A percentile compares a stretch with the other conserved stretches of the same genome.
phyloP scores from a whole-genome alignment of 1,140 invertebrate species.

The Solenopsis invicta region DNA sequence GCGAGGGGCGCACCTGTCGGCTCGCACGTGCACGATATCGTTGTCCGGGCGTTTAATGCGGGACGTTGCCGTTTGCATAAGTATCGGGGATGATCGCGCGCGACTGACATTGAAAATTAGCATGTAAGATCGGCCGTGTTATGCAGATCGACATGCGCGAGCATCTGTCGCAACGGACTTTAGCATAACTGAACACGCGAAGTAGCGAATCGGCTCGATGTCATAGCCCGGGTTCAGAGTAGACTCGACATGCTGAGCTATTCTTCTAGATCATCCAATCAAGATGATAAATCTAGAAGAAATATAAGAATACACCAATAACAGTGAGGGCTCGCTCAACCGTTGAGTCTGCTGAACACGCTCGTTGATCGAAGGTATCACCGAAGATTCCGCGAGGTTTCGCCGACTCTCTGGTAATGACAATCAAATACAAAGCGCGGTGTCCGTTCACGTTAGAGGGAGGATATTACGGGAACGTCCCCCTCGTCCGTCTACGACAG shows the following conservation, averaged over 20 bases:
- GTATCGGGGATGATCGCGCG: slow-evolving; percentile 4
- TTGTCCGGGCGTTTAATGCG: background rate
- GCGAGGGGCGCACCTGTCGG: background rate
- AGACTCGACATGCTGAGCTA: too few species aligned
- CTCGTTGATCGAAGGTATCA: background rate
- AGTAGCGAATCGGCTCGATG: background rate
- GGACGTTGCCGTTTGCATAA: background rate
- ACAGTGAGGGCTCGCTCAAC: too few species aligned
- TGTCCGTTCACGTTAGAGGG: background rate
- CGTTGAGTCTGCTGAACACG: too few species aligned
- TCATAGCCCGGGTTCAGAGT: too few species aligned
- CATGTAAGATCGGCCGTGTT: slow-evolving; percentile 18
- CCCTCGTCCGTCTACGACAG: background rate
- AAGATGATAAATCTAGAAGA: too few species aligned
- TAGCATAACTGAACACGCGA: too few species aligned
- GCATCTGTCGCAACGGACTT: background rate
- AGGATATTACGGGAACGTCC: background rate
- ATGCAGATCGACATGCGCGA: slow-evolving; percentile 1
- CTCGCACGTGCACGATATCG: background rate
- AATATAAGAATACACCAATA: too few species aligned
- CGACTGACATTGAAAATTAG: slow-evolving; percentile 45
- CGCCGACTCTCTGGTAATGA: background rate
- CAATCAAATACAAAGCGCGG: background rate
- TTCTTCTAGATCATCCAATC: too few species aligned
- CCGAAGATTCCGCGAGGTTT: background rate